A percentile compares a stretch with the other conserved stretches of the same genome.
phyloP scores from a whole-genome alignment of 1,140 invertebrate species.

The Drosophila persimilis region DNA sequence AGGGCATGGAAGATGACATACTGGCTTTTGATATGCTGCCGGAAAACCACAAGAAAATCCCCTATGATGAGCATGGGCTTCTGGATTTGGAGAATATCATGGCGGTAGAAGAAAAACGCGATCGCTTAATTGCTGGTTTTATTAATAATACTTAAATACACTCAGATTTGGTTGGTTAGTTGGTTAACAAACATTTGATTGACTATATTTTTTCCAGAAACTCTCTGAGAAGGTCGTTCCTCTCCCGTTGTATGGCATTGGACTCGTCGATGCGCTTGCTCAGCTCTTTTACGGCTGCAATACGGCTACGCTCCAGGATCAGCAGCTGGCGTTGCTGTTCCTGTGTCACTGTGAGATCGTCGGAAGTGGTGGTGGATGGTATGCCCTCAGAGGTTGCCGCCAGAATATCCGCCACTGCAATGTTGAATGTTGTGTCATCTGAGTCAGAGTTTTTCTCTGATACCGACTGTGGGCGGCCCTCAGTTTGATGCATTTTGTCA shows the following conservation, averaged over 20 bases:
- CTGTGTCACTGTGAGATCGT: neutral
- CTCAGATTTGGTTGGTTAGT: neutral
- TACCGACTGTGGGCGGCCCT: neutral
- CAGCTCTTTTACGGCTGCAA: constrained; percentile 40
- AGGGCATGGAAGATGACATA: constrained; percentile 27
- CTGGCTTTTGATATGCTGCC: constrained; percentile 32
- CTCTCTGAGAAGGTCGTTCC: constrained; percentile 42
- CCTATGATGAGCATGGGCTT: constrained; percentile 31
- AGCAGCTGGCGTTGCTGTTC: constrained; percentile 18
- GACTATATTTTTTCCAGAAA: constrained; percentile 37
- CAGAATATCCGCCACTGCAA: constrained; percentile 5
- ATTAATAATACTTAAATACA: constrained; percentile 3
- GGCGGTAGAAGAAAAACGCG: constrained; percentile 42
- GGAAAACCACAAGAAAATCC: constrained; percentile 12
- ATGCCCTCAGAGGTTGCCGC: too few species aligned
- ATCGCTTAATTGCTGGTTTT: constrained; percentile 14
- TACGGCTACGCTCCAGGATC: constrained; percentile 39
- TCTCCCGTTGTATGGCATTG: constrained; percentile 43
- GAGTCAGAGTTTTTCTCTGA: too few species aligned
- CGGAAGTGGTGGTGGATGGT: neutral
- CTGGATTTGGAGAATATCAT: constrained; percentile 21
- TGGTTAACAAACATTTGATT: neutral
- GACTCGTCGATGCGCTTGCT: constrained; percentile 48
- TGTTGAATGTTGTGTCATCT: neutral
- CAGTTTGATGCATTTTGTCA: constrained; percentile 36